Evolutionary conservation across 2,113 vertebrate species (phyloP), one percentile per base, ranked within the genome.

Genomic region (Tachuris rubrigastra): DNA sequence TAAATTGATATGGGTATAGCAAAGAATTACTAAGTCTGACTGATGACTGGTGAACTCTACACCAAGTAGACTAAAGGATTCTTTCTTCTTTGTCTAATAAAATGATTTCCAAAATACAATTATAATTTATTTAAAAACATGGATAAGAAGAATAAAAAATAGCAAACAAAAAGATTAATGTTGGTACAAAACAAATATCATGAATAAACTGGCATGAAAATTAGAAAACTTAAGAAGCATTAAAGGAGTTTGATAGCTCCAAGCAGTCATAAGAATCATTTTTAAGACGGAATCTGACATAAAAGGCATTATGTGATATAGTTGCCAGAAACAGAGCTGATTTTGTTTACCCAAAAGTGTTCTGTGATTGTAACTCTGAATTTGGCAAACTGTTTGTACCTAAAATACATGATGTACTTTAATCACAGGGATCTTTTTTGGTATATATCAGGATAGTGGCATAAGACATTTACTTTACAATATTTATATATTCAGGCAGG

Each of bases 221-320:
- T 93, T 46, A 74, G 83, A 84, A 93, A 92, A 93, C 79, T 90
- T 92, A 80, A 88, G 85, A 94, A 94, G 59, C 23, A 35, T 88
- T 96, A 86, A 71, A 95, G 88, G 68, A 83, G 90, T 93, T 31
- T 85, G 63, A 81, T 63, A 66, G 72, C 92, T 92, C 76, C 55
- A 88, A 92, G 90, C 72, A 93, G 50, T 88, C 85, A 16, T 50
- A 88, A 94, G 86, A 55, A 92, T 86, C 0, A 93, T 94, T 95
- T 97, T 94, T 83, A 95, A 97, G 62, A 79, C 71, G 73, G 27
- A 94, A 52, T 22, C 74, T 94, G 92, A 96, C 82, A 90, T 65
- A 91, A 89, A 89, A 87, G 39, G 82, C 56, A 79, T 91, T 87
- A 56, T 79, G 67, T 18, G 74, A 79, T 68, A 83, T 9, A 44